A percentile compares a stretch with the other conserved stretches of the same genome.
These are phyloP conservation scores for Hydriomena furcata DNA, from an alignment of 2,888 invertebrate genomes.

Conservation along the genomic window DNA sequence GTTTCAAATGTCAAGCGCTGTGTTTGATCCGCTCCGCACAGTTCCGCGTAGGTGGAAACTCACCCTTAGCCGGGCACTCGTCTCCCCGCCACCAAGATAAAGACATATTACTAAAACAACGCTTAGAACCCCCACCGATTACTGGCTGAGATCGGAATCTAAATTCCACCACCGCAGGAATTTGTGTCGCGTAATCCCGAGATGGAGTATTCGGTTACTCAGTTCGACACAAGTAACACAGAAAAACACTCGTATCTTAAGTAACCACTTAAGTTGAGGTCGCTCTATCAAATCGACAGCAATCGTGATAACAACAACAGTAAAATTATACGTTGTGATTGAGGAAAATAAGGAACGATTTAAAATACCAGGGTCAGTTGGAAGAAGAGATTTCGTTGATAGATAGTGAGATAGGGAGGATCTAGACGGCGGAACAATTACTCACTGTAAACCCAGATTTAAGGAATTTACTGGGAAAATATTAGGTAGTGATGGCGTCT, in stretches of 20 bases:
- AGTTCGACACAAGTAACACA: conserved; percentile 15
- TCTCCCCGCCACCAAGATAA: too few species aligned
- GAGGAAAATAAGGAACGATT: too few species aligned
- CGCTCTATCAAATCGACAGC: too few species aligned
- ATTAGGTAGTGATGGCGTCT: too few species aligned
- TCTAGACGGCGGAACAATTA: conserved; percentile 13
- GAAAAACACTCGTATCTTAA: background rate
- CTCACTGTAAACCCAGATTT: conserved; percentile 17
- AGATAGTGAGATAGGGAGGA: conserved; percentile 16
- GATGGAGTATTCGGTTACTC: conserved; percentile 62
- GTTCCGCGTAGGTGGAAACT: too few species aligned
- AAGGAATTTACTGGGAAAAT: background rate
- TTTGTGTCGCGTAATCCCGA: conserved; percentile 64
- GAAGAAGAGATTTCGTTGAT: conserved; percentile 8
- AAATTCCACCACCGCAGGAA: conserved; percentile 51
- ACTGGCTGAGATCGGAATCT: conserved; percentile 71
- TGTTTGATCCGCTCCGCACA: too few species aligned
- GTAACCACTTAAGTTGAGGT: too few species aligned
- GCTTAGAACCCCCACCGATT: conserved; percentile 54
- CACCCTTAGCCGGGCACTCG: too few species aligned
- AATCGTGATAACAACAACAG: too few species aligned
- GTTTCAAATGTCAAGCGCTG: too few species aligned
- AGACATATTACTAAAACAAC: too few species aligned
- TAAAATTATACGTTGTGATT: too few species aligned
- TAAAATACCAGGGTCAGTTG: background rate